A percentile compares a stretch with the other conserved stretches of the same genome.
Evolutionary conservation across 2,113 vertebrate genomes (phyloP).

Genomic region (Perca fluviatilis): DNA sequence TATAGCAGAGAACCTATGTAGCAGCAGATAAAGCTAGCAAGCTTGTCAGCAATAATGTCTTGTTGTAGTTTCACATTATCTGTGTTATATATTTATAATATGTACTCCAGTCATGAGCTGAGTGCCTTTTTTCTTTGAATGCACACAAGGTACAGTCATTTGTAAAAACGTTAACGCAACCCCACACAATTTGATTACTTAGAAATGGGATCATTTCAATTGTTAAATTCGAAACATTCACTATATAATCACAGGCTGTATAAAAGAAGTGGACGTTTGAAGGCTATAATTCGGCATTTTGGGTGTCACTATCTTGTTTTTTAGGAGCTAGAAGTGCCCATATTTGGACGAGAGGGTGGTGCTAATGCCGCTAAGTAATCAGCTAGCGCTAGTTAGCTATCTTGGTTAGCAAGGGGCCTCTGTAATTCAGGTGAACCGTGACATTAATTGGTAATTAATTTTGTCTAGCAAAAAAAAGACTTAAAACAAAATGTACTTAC

Average conservation of each 20-base stretch:
- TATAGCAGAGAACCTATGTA: slow-evolving; percentile 7
- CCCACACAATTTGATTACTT: neutral
- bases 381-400: too few species aligned
- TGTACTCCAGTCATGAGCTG: neutral
- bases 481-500: too few species aligned
- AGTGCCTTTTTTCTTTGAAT: neutral
- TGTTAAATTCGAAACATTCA: neutral
- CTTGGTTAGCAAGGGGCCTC: too few species aligned
- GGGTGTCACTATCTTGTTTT: too few species aligned
- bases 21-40: neutral
- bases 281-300: too few species aligned
- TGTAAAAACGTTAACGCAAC: neutral
- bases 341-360: too few species aligned
- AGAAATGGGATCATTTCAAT: neutral
- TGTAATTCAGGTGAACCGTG: too few species aligned
- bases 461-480: too few species aligned
- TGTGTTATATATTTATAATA: slow-evolving; percentile 7
- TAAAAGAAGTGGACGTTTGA: too few species aligned
- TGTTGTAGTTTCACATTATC: slow-evolving; percentile 19
- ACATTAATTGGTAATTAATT: too few species aligned
- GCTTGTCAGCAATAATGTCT: neutral
- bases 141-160: neutral
- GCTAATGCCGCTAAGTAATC: too few species aligned
- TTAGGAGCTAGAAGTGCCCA: too few species aligned
- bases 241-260: neutral